Base-by-base conservation (phyloP, 2,888 invertebrate species). In the Mythimna loreyi region DNA sequence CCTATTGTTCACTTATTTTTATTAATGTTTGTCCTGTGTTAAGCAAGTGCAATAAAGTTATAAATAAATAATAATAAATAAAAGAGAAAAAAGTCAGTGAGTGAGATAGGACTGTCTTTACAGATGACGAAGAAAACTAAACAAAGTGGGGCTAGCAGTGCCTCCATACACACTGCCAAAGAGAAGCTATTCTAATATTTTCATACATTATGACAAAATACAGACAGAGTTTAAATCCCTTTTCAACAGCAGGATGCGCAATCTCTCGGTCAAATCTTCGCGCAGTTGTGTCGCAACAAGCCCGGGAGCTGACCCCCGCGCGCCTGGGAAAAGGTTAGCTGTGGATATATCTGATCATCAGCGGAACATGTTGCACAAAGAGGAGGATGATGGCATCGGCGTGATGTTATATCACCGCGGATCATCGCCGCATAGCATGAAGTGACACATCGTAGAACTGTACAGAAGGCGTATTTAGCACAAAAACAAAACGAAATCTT, bases 321-420 rank as follows among this genome's bases (percentile, higher is more conserved):
- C 19, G 52, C 50, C 74, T 74, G 78, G 77, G 77, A 74, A 76
- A 52, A 36, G 49, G 53, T 57, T 36, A 57, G 21, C 9, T 19
- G 61, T 49, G 62, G 61, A 23, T 25, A 9, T 61, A 71, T 53
- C 43, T 72, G 67, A 28, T 30, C 47, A 53, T 25, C 47, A 63
- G 11, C 19, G 77, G 43, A 61, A 73, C 64, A 66, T 33, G 64
- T 23, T 21, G 9, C 25, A 65, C 43, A 65, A 72, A 78, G 72
- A 36, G 57, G 25, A 21, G 25, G 28, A 21, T 59, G 75, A 74
- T 69, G 64, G 47, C 77, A 78, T 77, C 78, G 23, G 25, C 69
- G 36, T 49, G 63, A 50, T 55, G 23, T 59, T 52, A 69, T 78
- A 65, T 78, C 77, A 78, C 47, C 61, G 59, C 2, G 50, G 28